Evolutionary conservation across 2,113 vertebrate genomes (phyloP).

Genomic region (Colaptes auratus): DNA sequence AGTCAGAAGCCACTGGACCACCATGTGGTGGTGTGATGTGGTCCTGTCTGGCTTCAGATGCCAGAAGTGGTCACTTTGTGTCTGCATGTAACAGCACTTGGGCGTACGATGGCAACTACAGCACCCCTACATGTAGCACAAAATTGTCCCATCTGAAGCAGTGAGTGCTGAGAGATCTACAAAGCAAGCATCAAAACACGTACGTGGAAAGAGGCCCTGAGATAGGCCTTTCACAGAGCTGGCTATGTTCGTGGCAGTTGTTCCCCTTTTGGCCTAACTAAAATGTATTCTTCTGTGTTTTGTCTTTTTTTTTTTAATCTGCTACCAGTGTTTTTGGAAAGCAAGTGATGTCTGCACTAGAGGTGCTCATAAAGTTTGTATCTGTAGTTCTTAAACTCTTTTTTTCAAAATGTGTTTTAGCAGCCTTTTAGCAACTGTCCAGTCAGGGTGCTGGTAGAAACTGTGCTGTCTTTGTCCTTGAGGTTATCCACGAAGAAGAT

Average conservation of each 20-base stretch:
- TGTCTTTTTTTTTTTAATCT: background rate
- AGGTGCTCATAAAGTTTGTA: background rate
- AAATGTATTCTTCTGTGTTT: accelerated
- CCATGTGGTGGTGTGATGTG: background rate
- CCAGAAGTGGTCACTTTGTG: background rate
- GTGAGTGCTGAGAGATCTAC: background rate
- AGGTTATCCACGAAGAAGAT: background rate
- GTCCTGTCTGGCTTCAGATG: background rate
- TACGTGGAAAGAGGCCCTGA: accelerated
- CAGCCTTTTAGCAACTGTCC: background rate
- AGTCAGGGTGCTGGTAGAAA: background rate
- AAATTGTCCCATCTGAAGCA: accelerated
- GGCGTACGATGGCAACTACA: background rate
- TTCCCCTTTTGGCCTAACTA: background rate
- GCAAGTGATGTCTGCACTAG: background rate
- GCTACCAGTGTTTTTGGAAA: background rate
- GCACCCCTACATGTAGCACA: too few relatives aligned
- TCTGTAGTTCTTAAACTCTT: background rate
- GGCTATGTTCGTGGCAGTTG: accelerated
- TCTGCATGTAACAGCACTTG: accelerated
- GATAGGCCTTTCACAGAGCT: background rate
- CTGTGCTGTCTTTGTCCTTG: background rate
- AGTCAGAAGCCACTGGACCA: accelerated
- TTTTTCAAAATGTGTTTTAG: too few relatives aligned
- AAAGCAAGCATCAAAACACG: background rate